Conservation (phyloP, 2,888 invertebrate species). For the Anorthoa munda region DNA sequence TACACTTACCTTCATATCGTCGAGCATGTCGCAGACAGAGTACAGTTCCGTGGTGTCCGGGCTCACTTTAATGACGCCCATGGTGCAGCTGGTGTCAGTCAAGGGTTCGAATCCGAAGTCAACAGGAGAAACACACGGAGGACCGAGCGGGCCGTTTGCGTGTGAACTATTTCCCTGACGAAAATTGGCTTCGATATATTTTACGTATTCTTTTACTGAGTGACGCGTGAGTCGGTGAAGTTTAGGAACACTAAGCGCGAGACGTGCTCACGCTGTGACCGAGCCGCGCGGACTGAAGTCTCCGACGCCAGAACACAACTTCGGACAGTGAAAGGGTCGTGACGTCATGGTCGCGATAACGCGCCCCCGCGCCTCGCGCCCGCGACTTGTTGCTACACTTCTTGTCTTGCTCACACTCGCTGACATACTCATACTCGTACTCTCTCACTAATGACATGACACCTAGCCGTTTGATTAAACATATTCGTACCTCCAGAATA, state of each 20-base stretch:
- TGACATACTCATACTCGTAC: slow-evolving; percentile 75
- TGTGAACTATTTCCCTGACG: slow-evolving; percentile 74
- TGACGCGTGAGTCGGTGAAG: slow-evolving; percentile 81
- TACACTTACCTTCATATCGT: slow-evolving; percentile 88
- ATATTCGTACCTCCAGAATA: slow-evolving; percentile 73
- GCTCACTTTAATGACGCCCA: slow-evolving; percentile 89
- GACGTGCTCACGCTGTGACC: slow-evolving; percentile 88
- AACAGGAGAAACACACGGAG: slow-evolving; percentile 78
- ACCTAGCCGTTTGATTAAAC: slow-evolving; percentile 76
- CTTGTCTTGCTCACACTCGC: slow-evolving; percentile 73
- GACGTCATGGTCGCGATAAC: slow-evolving; percentile 92
- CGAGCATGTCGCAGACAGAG: slow-evolving; percentile 88
- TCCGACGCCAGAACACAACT: slow-evolving; percentile 71
- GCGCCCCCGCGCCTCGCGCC: slow-evolving; percentile 74
- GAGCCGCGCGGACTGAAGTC: slow-evolving; percentile 89
- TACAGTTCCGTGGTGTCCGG: slow-evolving; percentile 86
- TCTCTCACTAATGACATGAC: slow-evolving; percentile 81
- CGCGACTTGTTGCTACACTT: slow-evolving; percentile 87
- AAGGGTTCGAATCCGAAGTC: slow-evolving; percentile 50
- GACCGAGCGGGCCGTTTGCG: slow-evolving; percentile 83
- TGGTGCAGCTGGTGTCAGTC: slow-evolving; percentile 65
- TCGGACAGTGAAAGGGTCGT: slow-evolving; percentile 89
- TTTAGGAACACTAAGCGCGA: slow-evolving; percentile 85
- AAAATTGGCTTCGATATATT: slow-evolving; percentile 73
- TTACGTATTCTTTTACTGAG: slow-evolving; percentile 72